Percentiles rank a stretch among this genome's conserved stretches.
Evolutionary conservation across 2,797 vertebrate species (phyloP).

Genomic region (Erpetoichthys calabaricus): DNA sequence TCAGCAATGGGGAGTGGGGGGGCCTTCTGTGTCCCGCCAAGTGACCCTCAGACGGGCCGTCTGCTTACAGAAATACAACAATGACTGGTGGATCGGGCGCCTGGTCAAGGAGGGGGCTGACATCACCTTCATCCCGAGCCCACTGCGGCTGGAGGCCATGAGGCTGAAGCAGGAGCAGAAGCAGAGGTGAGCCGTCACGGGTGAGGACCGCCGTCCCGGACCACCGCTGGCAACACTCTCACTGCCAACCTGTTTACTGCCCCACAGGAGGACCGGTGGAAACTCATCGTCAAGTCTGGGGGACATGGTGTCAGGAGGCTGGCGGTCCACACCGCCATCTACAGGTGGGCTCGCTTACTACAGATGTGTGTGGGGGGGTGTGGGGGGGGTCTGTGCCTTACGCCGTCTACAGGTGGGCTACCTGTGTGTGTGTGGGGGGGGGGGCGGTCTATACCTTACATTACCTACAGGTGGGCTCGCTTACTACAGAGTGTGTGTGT

Average conservation of each 20-base stretch:
- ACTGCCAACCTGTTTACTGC: constrained; percentile 12
- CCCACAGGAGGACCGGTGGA: constrained; percentile 67
- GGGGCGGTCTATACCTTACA: background rate
- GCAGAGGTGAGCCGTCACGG: constrained; percentile 52
- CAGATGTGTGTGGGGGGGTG: constrained; percentile 9
- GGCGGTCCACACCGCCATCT: constrained; percentile 85
- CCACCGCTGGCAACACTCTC: background rate
- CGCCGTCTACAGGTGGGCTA: constrained; percentile 8
- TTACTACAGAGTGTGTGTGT: constrained; percentile 12
- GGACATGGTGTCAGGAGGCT: constrained; percentile 73
- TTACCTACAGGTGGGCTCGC: no score
- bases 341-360: constrained; percentile 55
- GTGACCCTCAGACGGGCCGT: background rate
- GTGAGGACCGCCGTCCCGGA: background rate
- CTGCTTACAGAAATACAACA: constrained; percentile 74
- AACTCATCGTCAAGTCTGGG: constrained; percentile 73
- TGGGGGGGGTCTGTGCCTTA: background rate
- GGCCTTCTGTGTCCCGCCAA: background rate
- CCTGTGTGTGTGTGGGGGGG: background rate
- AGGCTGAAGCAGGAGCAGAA: constrained; percentile 90
- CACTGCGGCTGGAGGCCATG: constrained; percentile 83
- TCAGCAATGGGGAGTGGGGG: background rate
- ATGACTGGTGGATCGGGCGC: constrained; percentile 94
- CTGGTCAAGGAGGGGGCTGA: constrained; percentile 89
- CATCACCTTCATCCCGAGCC: constrained; percentile 91